phyloP scores from a whole-genome alignment of 2,888 invertebrate species.

The Unio pictorum region DNA sequence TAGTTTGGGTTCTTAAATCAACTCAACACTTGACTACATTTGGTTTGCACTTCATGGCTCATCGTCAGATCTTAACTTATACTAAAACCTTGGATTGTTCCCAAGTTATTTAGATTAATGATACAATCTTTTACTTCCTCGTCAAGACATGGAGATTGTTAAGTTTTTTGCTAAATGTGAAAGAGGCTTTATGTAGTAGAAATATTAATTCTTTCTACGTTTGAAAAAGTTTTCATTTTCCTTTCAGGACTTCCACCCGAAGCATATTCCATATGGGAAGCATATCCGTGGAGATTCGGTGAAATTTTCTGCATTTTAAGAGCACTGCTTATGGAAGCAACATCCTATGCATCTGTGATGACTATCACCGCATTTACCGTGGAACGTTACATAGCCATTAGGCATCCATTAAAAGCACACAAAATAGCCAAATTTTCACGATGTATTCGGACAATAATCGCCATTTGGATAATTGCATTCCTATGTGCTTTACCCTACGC shows the following conservation, averaged over 20 bases:
- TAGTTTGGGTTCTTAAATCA: no score
- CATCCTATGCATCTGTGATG: slow-evolving; percentile 90
- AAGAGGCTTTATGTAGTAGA: no score
- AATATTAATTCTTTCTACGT: no score
- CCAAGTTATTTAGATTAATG: no score
- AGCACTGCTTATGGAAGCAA: slow-evolving; percentile 74
- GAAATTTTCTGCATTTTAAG: slow-evolving; percentile 72
- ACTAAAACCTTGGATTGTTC: no score
- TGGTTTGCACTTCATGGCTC: no score
- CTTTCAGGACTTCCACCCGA: slow-evolving; percentile 72
- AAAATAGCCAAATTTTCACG: slow-evolving; percentile 87
- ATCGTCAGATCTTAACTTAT: no score
- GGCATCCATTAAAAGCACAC: slow-evolving; percentile 88
- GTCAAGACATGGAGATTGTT: no score
- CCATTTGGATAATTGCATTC: slow-evolving; percentile 85
- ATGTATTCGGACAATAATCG: slow-evolving; percentile 86
- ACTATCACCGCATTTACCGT: slow-evolving; percentile 94
- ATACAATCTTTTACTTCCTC: no score
- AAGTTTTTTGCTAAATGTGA: no score
- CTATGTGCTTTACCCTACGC: slow-evolving; percentile 77
- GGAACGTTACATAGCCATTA: slow-evolving; percentile 91
- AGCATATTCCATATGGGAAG: slow-evolving; percentile 72
- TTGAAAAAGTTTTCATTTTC: slow-evolving; percentile 2
- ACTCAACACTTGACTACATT: no score
- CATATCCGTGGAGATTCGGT: slow-evolving; percentile 73